These are phyloP conservation scores for Poliocrania exsul DNA, from an alignment of 2,797 vertebrate genomes.

Conservation along the genomic window DNA sequence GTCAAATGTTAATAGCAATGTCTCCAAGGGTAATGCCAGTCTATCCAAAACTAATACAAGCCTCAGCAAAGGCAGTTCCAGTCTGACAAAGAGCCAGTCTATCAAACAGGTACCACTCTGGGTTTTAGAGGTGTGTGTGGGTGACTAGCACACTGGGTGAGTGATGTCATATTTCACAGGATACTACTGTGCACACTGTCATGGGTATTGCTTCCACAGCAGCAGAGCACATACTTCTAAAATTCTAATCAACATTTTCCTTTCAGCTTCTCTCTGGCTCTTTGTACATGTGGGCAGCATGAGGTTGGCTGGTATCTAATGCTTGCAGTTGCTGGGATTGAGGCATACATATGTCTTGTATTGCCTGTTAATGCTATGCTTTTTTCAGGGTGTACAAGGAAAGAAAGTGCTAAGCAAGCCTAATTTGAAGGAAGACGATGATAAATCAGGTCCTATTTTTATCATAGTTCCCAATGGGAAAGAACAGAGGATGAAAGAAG, in stretches of 20 bases:
- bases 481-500: constrained; percentile 95
- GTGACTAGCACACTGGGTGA: constrained; percentile 31
- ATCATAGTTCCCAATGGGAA: constrained; percentile 90
- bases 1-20: constrained; percentile 54
- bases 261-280: constrained; percentile 39
- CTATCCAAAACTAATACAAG: constrained; percentile 63
- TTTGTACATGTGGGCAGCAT: constrained; percentile 4
- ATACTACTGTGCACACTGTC: neutral
- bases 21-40: constrained; percentile 60
- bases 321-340: neutral
- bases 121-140: neutral
- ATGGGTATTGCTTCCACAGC: constrained; percentile 44
- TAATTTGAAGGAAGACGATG: constrained; percentile 90
- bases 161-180: neutral
- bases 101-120: constrained; percentile 45
- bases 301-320: neutral
- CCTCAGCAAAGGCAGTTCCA: constrained; percentile 68
- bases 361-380: neutral
- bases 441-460: constrained; percentile 92
- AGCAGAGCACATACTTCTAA: constrained; percentile 33
- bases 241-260: constrained; percentile 1
- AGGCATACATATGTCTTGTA: neutral
- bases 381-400: constrained; percentile 80
- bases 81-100: constrained; percentile 65
- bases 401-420: constrained; percentile 91